phyloP scores from a whole-genome alignment of 2,888 invertebrate genomes.

The Phengaris arion region DNA sequence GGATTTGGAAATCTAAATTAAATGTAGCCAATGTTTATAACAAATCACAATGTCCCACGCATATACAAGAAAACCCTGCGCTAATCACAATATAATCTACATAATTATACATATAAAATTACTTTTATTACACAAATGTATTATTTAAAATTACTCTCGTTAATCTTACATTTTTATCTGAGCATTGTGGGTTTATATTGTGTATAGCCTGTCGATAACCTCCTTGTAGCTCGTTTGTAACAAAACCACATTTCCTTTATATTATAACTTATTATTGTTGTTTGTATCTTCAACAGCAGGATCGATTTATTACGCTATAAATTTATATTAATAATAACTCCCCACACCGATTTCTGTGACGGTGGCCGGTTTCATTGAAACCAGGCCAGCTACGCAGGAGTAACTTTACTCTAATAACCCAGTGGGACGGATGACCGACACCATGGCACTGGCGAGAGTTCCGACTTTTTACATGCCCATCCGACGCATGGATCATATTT shows the following conservation, averaged over 20 bases:
- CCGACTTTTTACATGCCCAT: no score
- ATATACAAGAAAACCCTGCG: slow-evolving; percentile 15
- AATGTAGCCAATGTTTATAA: not conserved
- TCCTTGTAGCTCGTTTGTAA: slow-evolving; percentile 8
- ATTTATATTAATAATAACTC: not conserved
- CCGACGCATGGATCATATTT: no score
- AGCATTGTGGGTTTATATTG: not conserved
- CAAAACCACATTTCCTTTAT: slow-evolving; percentile 4
- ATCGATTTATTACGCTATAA: not conserved
- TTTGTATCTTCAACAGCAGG: not conserved
- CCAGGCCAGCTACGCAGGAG: no score
- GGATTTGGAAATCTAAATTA: no score
- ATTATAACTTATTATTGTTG: not conserved
- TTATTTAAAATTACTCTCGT: slow-evolving; percentile 16
- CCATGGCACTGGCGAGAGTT: no score
- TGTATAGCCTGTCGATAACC: slow-evolving; percentile 22
- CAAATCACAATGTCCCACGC: slow-evolving; percentile 30
- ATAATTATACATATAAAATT: slow-evolving; percentile 31
- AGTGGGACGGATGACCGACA: no score
- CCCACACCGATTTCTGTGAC: no score
- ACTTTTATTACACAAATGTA: slow-evolving; percentile 22
- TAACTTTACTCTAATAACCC: no score
- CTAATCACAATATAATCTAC: slow-evolving; percentile 22
- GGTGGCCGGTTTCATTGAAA: no score
- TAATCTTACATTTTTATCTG: slow-evolving; percentile 25